Evolutionary conservation across 1,140 invertebrate species (phyloP).

Genomic region (Pseudomyrmex flavicornis): DNA sequence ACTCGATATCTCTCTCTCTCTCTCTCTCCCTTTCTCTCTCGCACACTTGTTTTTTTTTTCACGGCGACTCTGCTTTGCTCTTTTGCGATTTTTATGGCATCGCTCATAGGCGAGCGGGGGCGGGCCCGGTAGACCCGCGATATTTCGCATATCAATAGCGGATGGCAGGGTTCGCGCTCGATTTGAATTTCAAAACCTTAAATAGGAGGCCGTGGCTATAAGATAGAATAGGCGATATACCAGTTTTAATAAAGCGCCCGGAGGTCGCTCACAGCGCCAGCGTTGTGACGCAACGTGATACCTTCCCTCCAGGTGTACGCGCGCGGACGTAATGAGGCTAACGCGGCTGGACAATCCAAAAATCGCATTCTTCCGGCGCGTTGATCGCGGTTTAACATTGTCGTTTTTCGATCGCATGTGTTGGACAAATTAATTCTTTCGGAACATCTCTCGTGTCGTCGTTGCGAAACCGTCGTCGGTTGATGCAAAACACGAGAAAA

Average conservation of each 20-base stretch:
- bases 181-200: slow-evolving; percentile 82
- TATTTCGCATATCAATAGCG: slow-evolving; percentile 80
- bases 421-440: slow-evolving; percentile 13
- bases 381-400: slow-evolving; percentile 44
- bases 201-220: slow-evolving; percentile 79
- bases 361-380: slow-evolving; percentile 38
- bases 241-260: slow-evolving; percentile 79
- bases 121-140: slow-evolving; percentile 64
- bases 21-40: no score
- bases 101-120: slow-evolving; percentile 64
- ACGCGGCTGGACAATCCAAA: slow-evolving; percentile 72
- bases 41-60: slow-evolving; percentile 9
- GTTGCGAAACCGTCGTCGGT: no score
- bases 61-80: slow-evolving; percentile 60
- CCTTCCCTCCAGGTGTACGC: slow-evolving; percentile 47
- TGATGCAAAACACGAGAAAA: no score
- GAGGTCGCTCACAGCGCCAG: slow-evolving; percentile 43
- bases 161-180: slow-evolving; percentile 72
- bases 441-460: no score
- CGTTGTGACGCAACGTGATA: slow-evolving; percentile 57
- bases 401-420: slow-evolving; percentile 14
- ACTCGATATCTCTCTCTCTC: slow-evolving; percentile 44
- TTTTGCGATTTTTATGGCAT: slow-evolving; percentile 73
- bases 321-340: slow-evolving; percentile 75
- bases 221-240: slow-evolving; percentile 80